A percentile compares a stretch with the other conserved stretches of the same genome.
Evolutionary conservation across 2,888 invertebrate genomes (phyloP).

Genomic region (Nowickia ferox): DNA sequence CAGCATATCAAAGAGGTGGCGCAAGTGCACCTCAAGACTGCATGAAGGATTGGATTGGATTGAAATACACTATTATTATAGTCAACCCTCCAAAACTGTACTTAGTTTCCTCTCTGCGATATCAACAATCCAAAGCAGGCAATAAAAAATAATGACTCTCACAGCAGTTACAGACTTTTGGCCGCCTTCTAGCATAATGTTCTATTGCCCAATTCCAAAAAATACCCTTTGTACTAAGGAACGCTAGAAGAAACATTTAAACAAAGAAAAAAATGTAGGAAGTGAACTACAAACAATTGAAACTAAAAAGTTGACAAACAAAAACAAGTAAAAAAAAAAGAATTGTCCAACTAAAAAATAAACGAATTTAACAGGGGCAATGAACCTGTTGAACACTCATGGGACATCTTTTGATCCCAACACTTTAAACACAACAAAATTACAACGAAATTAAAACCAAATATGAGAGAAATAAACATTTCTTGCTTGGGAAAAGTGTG

Average conservation of each 20-base stretch:
- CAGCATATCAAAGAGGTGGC: no score
- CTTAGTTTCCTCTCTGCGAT: no score
- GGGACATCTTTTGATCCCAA: slow-evolving; percentile 23
- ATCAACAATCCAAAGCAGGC: no score
- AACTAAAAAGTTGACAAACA: slow-evolving; percentile 21
- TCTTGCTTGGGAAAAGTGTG: background rate
- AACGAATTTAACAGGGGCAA: slow-evolving; percentile 19
- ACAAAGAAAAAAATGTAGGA: slow-evolving; percentile 1
- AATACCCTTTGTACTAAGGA: background rate
- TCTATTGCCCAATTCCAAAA: background rate
- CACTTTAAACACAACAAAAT: slow-evolving; percentile 17
- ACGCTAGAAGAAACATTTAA: background rate
- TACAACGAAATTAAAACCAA: slow-evolving; percentile 10
- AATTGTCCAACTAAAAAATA: background rate
- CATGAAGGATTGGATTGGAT: no score
- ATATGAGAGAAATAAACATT: background rate
- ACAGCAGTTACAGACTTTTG: no score
- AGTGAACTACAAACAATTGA: slow-evolving; percentile 44
- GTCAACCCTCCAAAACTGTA: no score
- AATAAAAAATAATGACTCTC: no score
- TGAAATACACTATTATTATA: no score
- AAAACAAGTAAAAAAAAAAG: slow-evolving; percentile 8
- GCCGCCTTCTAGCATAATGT: no score
- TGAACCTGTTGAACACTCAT: slow-evolving; percentile 47
- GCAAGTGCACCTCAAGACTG: no score